Evolutionary conservation across 2,888 invertebrate species (phyloP).

Genomic region (Alloscopus bannaensis): DNA sequence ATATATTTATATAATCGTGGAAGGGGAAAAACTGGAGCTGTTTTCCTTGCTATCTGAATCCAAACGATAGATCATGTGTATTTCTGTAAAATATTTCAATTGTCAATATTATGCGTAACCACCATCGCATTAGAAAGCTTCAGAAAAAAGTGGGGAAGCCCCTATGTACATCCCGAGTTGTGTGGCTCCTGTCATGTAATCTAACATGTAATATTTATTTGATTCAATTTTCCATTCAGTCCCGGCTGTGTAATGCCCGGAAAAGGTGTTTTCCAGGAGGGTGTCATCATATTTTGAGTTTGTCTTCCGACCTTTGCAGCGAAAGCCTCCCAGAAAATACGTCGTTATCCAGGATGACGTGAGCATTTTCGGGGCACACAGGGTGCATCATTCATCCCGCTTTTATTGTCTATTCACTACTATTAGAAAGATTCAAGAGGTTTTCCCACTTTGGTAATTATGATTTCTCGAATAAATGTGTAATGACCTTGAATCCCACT

Average conservation of each 20-base stretch:
- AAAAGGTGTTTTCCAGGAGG: slow-evolving; percentile 50
- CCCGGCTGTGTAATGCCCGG: neutral
- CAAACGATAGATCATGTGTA: too few species aligned
- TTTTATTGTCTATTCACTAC: slow-evolving; percentile 20
- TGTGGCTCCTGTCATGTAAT: slow-evolving; percentile 36
- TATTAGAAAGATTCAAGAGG: slow-evolving; percentile 33
- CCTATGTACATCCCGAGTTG: slow-evolving; percentile 1
- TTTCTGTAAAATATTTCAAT: slow-evolving; percentile 1
- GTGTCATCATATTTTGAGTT: slow-evolving; percentile 48
- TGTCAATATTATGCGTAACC: slow-evolving; percentile 9
- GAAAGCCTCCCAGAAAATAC: neutral
- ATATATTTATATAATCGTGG: too few species aligned
- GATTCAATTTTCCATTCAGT: slow-evolving; percentile 35
- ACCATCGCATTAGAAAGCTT: too few species aligned
- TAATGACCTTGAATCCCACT: slow-evolving; percentile 44
- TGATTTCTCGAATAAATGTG: slow-evolving; percentile 41
- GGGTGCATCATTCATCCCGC: neutral
- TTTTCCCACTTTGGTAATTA: slow-evolving; percentile 48
- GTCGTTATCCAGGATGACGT: neutral
- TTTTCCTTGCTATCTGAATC: too few species aligned
- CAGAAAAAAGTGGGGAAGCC: neutral
- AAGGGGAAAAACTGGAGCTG: too few species aligned
- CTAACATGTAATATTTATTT: slow-evolving; percentile 51
- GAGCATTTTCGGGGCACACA: neutral
- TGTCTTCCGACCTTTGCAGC: slow-evolving; percentile 35